Evolutionary conservation across 1,140 invertebrate species (phyloP).

Genomic region (Cydia fagiglandana): DNA sequence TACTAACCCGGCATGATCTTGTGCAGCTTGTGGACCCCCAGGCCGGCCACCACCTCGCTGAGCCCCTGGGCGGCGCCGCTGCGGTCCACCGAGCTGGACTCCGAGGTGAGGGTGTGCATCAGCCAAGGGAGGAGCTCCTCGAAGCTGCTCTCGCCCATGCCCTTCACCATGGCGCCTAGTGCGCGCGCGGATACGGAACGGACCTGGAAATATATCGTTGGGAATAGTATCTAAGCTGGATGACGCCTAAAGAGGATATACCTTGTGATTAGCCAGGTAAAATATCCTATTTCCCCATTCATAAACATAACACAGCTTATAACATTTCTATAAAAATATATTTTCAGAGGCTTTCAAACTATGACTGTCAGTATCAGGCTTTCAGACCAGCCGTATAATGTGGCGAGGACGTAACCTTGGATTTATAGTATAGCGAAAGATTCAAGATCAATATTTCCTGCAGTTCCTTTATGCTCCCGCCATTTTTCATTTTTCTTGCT

Average conservation of each 20-base stretch:
- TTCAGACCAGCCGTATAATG: no score
- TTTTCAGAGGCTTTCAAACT: no score
- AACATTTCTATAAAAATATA: no score
- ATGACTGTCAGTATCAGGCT: no score
- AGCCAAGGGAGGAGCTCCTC: conserved; percentile 98
- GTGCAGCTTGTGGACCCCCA: conserved; percentile 96
- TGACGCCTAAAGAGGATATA: no score
- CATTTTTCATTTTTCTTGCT: conserved; percentile 97
- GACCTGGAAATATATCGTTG: conserved; percentile 76
- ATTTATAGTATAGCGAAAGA: no score
- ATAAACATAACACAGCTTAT: no score
- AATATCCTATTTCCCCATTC: no score
- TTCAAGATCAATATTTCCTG: conserved; percentile 88
- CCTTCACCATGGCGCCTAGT: conserved; percentile 97
- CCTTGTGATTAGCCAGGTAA: no score
- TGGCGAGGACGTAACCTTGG: no score
- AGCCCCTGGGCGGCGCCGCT: conserved; percentile 99
- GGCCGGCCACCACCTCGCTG: conserved; percentile 95
- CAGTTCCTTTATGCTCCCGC: conserved; percentile 98
- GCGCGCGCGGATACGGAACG: conserved; percentile 95
- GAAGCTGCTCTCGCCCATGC: conserved; percentile 97
- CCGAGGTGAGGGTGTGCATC: conserved; percentile 98
- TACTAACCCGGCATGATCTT: conserved; percentile 53
- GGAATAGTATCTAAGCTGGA: no score
- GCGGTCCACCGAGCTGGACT: conserved; percentile 95